A percentile compares a stretch with the other conserved stretches of the same genome.
Conservation (phyloP, 2,797 vertebrate genomes). For the Sebastes ruberrimus region DNA sequence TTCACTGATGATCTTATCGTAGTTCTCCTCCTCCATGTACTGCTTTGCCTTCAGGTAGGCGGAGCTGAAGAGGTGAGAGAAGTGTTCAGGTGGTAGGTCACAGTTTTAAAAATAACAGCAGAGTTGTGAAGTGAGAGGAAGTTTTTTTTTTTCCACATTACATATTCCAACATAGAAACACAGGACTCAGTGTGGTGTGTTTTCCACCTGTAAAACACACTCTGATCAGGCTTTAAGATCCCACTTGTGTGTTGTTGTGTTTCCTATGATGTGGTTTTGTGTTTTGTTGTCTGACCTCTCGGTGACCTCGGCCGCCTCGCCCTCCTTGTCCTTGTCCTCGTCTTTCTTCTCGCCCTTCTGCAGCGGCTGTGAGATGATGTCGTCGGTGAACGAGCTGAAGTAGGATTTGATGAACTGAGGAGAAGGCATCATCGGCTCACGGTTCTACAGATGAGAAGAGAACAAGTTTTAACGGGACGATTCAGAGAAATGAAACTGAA, state of each 20-base stretch:
- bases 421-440: conserved; percentile 98
- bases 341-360: conserved; percentile 98
- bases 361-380: conserved; percentile 96
- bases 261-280: neutral
- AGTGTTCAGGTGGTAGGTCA: neutral
- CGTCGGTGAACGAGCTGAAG: conserved; percentile 98
- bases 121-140: too few species aligned
- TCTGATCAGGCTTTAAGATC: too few species aligned
- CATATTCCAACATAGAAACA: too few species aligned
- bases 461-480: neutral
- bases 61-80: conserved; percentile 78
- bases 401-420: conserved; percentile 99
- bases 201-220: too few species aligned
- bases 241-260: too few species aligned
- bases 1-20: conserved; percentile 99
- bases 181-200: too few species aligned
- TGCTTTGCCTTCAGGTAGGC: conserved; percentile 98
- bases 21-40: conserved; percentile 99
- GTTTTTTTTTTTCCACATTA: too few species aligned
- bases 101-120: neutral
- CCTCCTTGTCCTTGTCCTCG: conserved; percentile 99
- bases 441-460: conserved; percentile 84
- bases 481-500: neutral
- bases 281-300: conserved; percentile 85
- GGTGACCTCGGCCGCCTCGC: conserved; percentile 92